Evolutionary conservation across 2,888 invertebrate genomes (phyloP).

Genomic region (Drosophila maculinotata): DNA sequence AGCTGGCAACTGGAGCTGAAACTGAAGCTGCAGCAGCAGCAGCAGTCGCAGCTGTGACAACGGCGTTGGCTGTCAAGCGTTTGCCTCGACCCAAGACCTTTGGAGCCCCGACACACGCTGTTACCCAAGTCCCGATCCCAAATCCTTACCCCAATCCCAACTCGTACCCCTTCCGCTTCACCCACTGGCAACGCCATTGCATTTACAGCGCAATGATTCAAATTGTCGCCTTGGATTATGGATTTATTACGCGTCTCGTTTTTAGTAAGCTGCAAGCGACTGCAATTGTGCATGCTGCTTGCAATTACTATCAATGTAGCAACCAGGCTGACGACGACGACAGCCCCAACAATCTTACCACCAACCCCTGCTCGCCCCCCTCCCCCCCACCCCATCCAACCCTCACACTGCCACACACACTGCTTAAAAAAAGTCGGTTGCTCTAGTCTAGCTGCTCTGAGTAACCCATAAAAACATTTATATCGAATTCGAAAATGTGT

Average conservation of each 20-base stretch:
- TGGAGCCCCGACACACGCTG: conserved; percentile 8
- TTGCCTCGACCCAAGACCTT: conserved; percentile 43
- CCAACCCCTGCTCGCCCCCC: not conserved
- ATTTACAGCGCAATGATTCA: conserved; percentile 78
- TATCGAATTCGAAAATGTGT: conserved; percentile 67
- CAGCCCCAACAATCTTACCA: no score
- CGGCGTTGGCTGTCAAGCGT: conserved; percentile 49
- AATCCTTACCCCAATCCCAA: not conserved
- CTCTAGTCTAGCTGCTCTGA: conserved; percentile 4
- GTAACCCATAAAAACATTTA: conserved; percentile 51
- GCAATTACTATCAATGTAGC: conserved; percentile 75
- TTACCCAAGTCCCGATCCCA: not conserved
- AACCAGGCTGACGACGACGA: conserved; percentile 43
- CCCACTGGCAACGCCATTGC: conserved; percentile 17
- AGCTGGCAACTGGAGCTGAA: conserved; percentile 18
- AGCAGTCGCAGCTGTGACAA: conserved; percentile 54
- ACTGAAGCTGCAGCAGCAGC: conserved; percentile 2
- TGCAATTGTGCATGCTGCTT: conserved; percentile 77
- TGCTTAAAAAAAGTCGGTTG: no score
- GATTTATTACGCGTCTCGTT: conserved; percentile 80
- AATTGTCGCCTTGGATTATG: conserved; percentile 80
- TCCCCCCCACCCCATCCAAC: not conserved
- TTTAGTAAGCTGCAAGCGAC: conserved; percentile 71
- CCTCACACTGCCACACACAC: no score
- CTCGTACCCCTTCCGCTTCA: not conserved